A percentile compares a stretch with the other conserved stretches of the same genome.
Conservation (phyloP, 2,888 invertebrate genomes). For the Seira musarum region DNA sequence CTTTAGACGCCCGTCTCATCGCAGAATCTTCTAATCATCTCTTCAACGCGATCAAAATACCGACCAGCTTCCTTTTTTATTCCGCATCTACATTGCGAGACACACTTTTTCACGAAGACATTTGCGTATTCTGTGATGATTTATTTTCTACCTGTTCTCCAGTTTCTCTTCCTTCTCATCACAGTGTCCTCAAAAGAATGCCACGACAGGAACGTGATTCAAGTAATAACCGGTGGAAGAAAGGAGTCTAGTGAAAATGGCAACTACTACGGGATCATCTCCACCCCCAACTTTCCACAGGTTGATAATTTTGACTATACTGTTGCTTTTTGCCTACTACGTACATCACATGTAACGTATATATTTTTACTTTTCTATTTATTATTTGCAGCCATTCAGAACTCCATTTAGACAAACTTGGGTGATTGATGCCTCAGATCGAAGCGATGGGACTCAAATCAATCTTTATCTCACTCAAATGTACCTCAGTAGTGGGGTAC, state of each 20-base stretch:
- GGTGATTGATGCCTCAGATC: conserved; percentile 86
- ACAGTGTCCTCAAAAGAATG: conserved; percentile 44
- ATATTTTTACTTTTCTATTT: too few species aligned
- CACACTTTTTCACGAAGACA: not conserved
- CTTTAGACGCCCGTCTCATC: too few species aligned
- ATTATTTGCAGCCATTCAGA: conserved; percentile 82
- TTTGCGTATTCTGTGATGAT: conserved; percentile 44
- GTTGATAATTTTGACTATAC: too few species aligned
- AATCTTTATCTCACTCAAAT: conserved; percentile 91
- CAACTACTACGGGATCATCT: conserved; percentile 79
- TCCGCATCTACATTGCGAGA: not conserved
- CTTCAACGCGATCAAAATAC: too few species aligned
- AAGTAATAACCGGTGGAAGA: conserved; percentile 27
- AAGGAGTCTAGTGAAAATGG: conserved; percentile 37
- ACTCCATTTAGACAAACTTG: conserved; percentile 90
- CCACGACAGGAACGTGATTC: conserved; percentile 41
- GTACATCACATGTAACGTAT: too few species aligned
- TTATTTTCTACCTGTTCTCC: conserved; percentile 44
- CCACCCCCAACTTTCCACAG: conserved; percentile 90
- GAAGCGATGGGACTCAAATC: conserved; percentile 79
- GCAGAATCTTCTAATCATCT: too few species aligned
- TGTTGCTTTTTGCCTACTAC: too few species aligned
- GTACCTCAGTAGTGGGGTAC: conserved; percentile 78
- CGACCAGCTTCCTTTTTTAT: too few species aligned
- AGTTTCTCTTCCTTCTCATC: conserved; percentile 44